Percentiles rank a stretch among this genome's conserved stretches.
phyloP scores from a whole-genome alignment of 1,140 invertebrate species.

The Brachionus angularis region DNA sequence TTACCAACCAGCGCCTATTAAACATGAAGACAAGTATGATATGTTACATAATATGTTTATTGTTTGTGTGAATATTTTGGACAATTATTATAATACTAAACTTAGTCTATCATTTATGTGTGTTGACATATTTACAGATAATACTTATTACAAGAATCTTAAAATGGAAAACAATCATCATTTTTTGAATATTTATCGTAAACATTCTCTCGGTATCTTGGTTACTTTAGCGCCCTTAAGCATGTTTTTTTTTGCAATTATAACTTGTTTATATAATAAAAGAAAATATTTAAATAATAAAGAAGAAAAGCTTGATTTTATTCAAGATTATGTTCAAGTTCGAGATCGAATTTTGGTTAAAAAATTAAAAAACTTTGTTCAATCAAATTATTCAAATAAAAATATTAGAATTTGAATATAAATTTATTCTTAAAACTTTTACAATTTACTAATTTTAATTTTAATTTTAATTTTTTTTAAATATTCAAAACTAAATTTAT shows the following conservation, averaged over 20 bases:
- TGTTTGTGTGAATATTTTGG: too few relatives aligned
- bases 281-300: too few relatives aligned
- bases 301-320: background rate
- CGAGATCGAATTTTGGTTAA: background rate
- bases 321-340: background rate
- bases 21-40: too few relatives aligned
- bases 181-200: background rate
- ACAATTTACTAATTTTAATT: too few relatives aligned
- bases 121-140: background rate
- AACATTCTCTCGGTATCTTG: background rate
- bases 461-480: too few relatives aligned
- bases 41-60: too few relatives aligned
- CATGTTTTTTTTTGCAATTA: background rate
- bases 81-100: too few relatives aligned
- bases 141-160: background rate
- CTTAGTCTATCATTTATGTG: conserved; percentile 10
- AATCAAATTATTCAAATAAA: background rate
- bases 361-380: background rate
- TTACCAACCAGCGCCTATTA: too few relatives aligned
- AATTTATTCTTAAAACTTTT: too few relatives aligned
- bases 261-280: background rate
- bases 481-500: too few relatives aligned
- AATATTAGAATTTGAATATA: background rate
- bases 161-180: background rate
- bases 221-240: background rate